These are phyloP conservation scores for Apantesis nais DNA, from an alignment of 2,888 invertebrate species.

Conservation along the genomic window DNA sequence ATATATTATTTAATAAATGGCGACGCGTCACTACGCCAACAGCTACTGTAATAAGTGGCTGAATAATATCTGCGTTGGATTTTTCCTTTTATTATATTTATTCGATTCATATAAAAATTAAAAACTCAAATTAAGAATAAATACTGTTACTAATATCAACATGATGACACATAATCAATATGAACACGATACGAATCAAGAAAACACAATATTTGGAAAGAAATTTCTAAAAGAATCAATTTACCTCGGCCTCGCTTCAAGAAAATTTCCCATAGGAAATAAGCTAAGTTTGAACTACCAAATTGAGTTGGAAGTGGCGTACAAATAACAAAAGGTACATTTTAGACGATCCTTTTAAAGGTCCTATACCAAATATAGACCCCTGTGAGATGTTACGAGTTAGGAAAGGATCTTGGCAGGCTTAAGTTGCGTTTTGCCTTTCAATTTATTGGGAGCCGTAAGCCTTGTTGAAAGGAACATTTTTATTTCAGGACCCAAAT, in stretches of 20 bases:
- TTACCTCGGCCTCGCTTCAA: constrained; percentile 32
- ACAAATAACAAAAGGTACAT: constrained; percentile 44
- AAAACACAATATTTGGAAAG: constrained; percentile 18
- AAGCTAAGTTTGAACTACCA: constrained; percentile 64
- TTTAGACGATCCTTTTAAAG: constrained; percentile 23
- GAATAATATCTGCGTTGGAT: too few species aligned
- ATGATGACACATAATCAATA: neutral
- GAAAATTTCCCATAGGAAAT: constrained; percentile 65
- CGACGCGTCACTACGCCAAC: too few species aligned
- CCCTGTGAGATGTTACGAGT: constrained; percentile 26
- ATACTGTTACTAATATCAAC: neutral
- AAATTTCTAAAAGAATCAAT: constrained; percentile 43
- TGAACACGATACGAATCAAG: constrained; percentile 13
- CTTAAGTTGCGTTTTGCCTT: constrained; percentile 16
- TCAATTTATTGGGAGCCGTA: constrained; percentile 17
- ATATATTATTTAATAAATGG: too few species aligned
- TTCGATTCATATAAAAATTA: too few species aligned
- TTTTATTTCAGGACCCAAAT: constrained; percentile 12
- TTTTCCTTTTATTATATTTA: too few species aligned
- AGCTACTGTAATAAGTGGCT: too few species aligned
- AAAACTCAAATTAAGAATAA: too few species aligned
- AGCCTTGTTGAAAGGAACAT: constrained; percentile 3
- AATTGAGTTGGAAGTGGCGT: constrained; percentile 57
- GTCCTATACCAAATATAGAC: constrained; percentile 27
- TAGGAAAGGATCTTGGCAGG: constrained; percentile 18